Evolutionary conservation across 2,797 vertebrate species (phyloP), one percentile per base, ranked within the genome.

Genomic region (Moxostoma hubbsi): DNA sequence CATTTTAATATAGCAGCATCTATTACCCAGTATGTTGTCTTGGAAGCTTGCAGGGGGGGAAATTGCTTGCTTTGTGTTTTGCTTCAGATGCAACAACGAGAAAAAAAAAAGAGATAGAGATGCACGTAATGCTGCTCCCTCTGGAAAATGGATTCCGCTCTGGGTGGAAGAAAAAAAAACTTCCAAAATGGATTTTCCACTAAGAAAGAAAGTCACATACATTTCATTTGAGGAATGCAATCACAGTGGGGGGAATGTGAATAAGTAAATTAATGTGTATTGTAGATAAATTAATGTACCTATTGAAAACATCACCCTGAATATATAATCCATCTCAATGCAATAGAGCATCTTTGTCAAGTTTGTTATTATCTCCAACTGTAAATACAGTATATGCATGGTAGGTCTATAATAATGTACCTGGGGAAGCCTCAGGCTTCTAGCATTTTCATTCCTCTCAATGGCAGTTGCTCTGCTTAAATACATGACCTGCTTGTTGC

Each of bases 191-290:
- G 24, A 24, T 24, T 24, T 24, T 24, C 12, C 46, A 15, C 64
- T 51, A 46, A 50, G 46, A 62, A 24, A 24, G 24, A 24, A 24
- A 47, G 75, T 84, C 85, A 85, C 82, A 83, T 77, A 70, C 76
- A 85, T 87, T 85, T 83, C 6, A 87, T 85, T 86, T 63, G 58
- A n/a, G 43, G 55, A 47, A 50, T 51, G 55, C 70, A 18, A 64
- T 67, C 68, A 75, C 74, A 46, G 65, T 59, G 75, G 45, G 75
- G 45, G 71, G 58, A 73, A 77, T 77, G 74, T 54, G 36, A 81
- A 80, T 85, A 72, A 80, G 75, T 81, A 70, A 55, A 45, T 46
- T 7, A 46, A 64, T 62, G 59, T 62, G 59, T n/a, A 50, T 24
- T 24, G 24, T 24, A 24, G 24, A 24, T 64, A 36, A 63, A 74